Conservation (phyloP, 1,140 invertebrate species). For the Hycleus cichorii region DNA sequence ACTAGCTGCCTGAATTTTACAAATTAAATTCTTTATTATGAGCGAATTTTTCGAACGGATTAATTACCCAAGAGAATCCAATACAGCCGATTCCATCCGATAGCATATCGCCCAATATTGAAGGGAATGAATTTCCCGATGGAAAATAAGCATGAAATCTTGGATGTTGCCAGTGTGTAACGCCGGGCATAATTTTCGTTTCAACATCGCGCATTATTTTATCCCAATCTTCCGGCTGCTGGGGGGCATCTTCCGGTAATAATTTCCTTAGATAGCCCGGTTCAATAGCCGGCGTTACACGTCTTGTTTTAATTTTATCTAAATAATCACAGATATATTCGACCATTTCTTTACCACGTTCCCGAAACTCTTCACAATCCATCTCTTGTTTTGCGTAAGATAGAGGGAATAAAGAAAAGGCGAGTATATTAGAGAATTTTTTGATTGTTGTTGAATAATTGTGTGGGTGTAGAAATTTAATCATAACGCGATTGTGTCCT, state of each 20-base stretch:
- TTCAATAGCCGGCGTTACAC: conserved; percentile 85
- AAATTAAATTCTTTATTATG: not conserved
- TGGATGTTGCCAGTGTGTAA: conserved; percentile 99
- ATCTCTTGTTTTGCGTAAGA: conserved; percentile 45
- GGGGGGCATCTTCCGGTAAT: conserved; percentile 77
- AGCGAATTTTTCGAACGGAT: not conserved
- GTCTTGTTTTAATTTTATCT: conserved; percentile 70
- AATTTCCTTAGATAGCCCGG: conserved; percentile 83
- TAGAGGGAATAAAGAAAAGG: not conserved
- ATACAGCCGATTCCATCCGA: conserved; percentile 93
- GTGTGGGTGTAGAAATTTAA: not conserved
- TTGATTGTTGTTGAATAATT: not conserved
- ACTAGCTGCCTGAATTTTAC: conserved; percentile 56
- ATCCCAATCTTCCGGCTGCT: conserved; percentile 84
- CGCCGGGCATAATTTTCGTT: conserved; percentile 94
- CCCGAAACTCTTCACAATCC: conserved; percentile 84
- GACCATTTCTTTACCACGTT: conserved; percentile 90
- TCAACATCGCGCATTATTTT: conserved; percentile 92
- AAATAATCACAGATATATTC: conserved; percentile 97
- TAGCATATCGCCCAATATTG: conserved; percentile 97
- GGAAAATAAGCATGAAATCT: conserved; percentile 99
- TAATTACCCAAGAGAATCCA: conserved; percentile 92
- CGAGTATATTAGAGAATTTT: not conserved
- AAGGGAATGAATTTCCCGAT: conserved; percentile 94
- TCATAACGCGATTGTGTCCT: not conserved